Percentiles rank a stretch among this genome's conserved stretches.
Conservation (phyloP, 2,797 vertebrate genomes). For the Mastacembelus armatus region DNA sequence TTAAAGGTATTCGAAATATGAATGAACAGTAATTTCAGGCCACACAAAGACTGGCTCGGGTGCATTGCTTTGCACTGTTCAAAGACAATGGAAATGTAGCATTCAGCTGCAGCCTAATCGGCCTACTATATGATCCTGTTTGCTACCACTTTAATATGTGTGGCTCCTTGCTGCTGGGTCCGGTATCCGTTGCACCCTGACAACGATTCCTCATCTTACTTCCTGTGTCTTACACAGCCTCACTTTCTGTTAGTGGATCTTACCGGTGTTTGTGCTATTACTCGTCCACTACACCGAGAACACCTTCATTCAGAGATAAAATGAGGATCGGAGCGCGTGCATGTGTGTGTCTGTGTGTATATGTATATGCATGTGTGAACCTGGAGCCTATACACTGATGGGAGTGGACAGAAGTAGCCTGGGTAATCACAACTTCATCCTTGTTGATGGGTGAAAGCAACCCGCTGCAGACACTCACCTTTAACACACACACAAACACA, state of each 20-base stretch:
- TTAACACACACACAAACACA: constrained; percentile 25
- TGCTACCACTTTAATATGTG: constrained; percentile 9
- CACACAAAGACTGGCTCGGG: not conserved
- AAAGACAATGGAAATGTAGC: not conserved
- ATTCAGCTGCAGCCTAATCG: constrained; percentile 10
- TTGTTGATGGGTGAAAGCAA: constrained; percentile 63
- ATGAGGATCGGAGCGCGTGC: constrained; percentile 37
- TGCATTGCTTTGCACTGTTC: not conserved
- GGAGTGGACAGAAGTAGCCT: constrained; percentile 65
- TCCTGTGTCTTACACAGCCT: constrained; percentile 63
- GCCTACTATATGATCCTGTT: not conserved
- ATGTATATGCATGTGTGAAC: constrained; percentile 8
- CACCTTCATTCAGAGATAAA: constrained; percentile 39
- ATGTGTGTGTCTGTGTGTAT: constrained; percentile 19
- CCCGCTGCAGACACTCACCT: constrained; percentile 58
- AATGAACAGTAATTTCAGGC: not conserved
- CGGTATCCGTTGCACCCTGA: constrained; percentile 36
- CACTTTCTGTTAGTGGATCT: constrained; percentile 72
- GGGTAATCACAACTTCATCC: constrained; percentile 71
- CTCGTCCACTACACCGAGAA: constrained; percentile 18
- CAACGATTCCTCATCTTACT: constrained; percentile 61
- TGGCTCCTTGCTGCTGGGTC: constrained; percentile 11
- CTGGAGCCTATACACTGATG: constrained; percentile 55
- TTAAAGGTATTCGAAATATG: not conserved
- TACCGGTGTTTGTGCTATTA: constrained; percentile 31